Base-by-base conservation (phyloP, 1,140 invertebrate genomes). In the Meloidogyne chitwoodi region DNA sequence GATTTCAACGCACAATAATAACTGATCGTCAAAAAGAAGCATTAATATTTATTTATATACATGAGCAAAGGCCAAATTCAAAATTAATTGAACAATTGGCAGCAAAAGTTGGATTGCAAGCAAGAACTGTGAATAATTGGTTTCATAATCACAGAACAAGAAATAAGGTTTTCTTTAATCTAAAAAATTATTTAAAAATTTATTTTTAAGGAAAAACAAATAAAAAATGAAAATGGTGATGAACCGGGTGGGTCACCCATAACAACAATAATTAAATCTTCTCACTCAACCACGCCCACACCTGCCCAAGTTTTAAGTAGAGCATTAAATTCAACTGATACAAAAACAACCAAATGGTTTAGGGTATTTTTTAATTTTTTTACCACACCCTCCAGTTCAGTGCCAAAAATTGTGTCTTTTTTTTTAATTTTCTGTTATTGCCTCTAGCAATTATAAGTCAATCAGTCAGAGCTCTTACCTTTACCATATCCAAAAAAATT, bases 61-160 rank as follows among this genome's bases (percentile, higher is more conserved):
- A 98, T 14, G 96, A 98, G 88, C 94, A 95, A 0, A 98, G 98
- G 87, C 96, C 96, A 0, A 95, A 94, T 85, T 92, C 95, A 77
- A 92, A 92, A 8, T 95, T 94, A 27, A 96, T 98, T 61, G 96
- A 98, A 88, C 95, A 95, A 82, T 90, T 99, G 68, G 94, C 94
- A 12, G 91, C 91, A 22, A 94, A 97, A 87, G 89, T 99, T 10
- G 92, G 91, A 16, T 89, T 99, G n/a, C 94, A 94, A 1, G 93
- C 94, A 14, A 91, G 95, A 79, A 98, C 95, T 56, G 97, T 99
- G 76, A 95, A 94, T 22, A 98, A 99, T 88, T 99, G 96, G 96
- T 98, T 98, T 90, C 96, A 98, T 89, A 99, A 98, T 88, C 95
- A 99, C 89, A 91, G 96, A 74, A 99, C 98, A 94, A 91, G 96